Evolutionary conservation across 2,113 vertebrate genomes (phyloP), one percentile per base, ranked within the genome.

Genomic region (Tenebrosternarchus preto): DNA sequence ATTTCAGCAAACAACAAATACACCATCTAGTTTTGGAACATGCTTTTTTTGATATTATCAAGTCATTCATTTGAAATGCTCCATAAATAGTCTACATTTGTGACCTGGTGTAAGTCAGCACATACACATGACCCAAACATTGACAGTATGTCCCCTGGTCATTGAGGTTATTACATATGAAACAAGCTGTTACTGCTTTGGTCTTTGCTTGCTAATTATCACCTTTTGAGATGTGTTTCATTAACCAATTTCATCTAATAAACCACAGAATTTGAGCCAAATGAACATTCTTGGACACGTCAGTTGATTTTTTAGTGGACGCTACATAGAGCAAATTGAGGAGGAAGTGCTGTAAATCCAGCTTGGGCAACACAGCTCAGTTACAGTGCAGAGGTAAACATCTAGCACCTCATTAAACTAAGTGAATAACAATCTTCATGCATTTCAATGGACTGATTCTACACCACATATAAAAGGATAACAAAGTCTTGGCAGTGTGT

Each of bases 221-320:
- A 95, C 94, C 94, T 95, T 93, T 92, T 94, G 93, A 94, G 92
- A 95, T 94, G 94, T 96, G 94, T 96, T 95, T 96, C 94, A 95
- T 96, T 96, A 95, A 93, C 92, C 93, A 92, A 81, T 93, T 93
- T 92, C 87, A 92, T 76, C 93, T 95, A 95, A 95, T 95, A 95
- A 95, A 95, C 94, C 92, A 94, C 93, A 93, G 93, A 95, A 94
- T 92, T 94, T 92, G 94, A 93, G 95, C 93, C 94, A 94, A 92
- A 92, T 93, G 94, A 94, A 73, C 93, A 95, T 93, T 80, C 80
- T 46, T 43, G 43, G 74, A 69, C 46, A 36, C 75, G 75, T 63
- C 66, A 70, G 59, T 56, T 67, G 29, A n/a, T 78, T 56, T 80
- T 15, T 69, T 15, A 1, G 16, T 19, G 25, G 63, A 29, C 53